These are phyloP conservation scores for Ptychobarbus kaznakovi DNA, from an alignment of 2,797 vertebrate species.

Conservation along the genomic window DNA sequence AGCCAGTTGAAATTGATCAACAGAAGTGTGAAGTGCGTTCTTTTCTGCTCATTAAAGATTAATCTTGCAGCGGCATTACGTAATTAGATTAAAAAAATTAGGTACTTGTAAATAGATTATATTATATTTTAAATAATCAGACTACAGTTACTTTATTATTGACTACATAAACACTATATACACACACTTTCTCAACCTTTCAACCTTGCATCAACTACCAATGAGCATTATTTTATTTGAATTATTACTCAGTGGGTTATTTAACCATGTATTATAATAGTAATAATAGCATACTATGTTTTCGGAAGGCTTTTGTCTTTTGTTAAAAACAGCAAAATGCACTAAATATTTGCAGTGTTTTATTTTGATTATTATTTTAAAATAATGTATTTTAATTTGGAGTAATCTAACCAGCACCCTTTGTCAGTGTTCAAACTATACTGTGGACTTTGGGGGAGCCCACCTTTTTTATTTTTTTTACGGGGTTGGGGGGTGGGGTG, in stretches of 20 bases:
- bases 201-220: background rate
- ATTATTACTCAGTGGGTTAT: background rate
- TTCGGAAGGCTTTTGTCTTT: background rate
- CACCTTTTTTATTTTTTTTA: too few relatives aligned
- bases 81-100: background rate
- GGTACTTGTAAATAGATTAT: background rate
- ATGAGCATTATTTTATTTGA: background rate
- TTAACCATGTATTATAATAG: background rate
- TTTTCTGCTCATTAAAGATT: too few relatives aligned
- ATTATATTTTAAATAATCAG: background rate
- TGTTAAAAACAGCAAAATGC: background rate
- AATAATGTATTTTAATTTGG: background rate
- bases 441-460: too few relatives aligned
- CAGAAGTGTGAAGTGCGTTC: too few relatives aligned
- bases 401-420: background rate
- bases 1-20: too few relatives aligned
- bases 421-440: too few relatives aligned
- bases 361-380: background rate
- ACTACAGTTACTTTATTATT: background rate
- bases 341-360: background rate
- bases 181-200: background rate
- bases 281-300: background rate
- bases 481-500: too few relatives aligned
- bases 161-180: background rate
- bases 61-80: background rate